A percentile compares a stretch with the other conserved stretches of the same genome.
Evolutionary conservation across 1,140 invertebrate species (phyloP).

Genomic region (Homarus americanus): DNA sequence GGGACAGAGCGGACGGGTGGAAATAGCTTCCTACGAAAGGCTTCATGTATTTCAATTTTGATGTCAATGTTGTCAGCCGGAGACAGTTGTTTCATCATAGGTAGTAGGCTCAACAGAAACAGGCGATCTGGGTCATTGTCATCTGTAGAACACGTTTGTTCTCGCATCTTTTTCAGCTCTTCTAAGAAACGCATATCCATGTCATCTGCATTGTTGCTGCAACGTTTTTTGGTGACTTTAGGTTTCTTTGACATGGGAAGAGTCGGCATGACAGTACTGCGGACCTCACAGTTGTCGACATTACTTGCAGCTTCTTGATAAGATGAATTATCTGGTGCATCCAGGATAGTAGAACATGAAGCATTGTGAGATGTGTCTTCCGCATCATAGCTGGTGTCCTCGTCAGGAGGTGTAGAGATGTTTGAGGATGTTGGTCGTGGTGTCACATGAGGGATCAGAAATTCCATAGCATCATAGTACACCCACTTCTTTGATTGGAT

Average conservation of each 20-base stretch:
- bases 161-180: too few species aligned
- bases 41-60: too few species aligned
- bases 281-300: not conserved
- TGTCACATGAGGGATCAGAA: too few species aligned
- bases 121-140: constrained; percentile 36
- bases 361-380: constrained; percentile 39
- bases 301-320: constrained; percentile 4
- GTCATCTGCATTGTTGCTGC: too few species aligned
- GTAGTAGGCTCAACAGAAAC: constrained; percentile 34
- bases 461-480: constrained; percentile 37
- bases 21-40: constrained; percentile 44
- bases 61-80: too few species aligned
- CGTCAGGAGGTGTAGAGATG: constrained; percentile 27
- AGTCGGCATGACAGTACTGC: constrained; percentile 16
- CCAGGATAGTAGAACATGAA: constrained; percentile 25
- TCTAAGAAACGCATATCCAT: too few species aligned
- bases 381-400: constrained; percentile 21
- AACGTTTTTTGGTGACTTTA: too few species aligned
- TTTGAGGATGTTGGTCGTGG: constrained; percentile 23
- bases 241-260: constrained; percentile 1
- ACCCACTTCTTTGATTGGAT: constrained; percentile 45
- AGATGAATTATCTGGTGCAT: constrained; percentile 19
- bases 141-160: constrained; percentile 25
- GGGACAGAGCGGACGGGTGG: constrained; percentile 8
- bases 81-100: too few species aligned